These are phyloP conservation scores for Thelaira solivaga DNA, from an alignment of 2,888 invertebrate species.

Conservation along the genomic window DNA sequence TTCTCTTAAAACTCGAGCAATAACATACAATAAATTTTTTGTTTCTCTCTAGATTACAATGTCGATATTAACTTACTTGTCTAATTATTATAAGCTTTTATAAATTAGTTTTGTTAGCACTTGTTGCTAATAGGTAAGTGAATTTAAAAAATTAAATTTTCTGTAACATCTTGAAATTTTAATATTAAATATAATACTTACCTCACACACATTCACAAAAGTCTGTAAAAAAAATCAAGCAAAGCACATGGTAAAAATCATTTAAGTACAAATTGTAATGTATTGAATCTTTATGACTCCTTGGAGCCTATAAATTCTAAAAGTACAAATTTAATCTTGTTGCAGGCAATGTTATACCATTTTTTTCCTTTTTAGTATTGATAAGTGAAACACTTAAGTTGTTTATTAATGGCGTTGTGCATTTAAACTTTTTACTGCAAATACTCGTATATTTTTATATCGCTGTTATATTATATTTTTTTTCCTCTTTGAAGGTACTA, in stretches of 20 bases:
- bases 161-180: no score
- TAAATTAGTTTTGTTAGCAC: no score
- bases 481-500: constrained; percentile 67
- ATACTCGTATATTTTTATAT: background rate
- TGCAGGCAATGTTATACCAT: constrained; percentile 15
- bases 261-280: background rate
- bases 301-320: constrained; percentile 32
- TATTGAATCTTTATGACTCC: constrained; percentile 22
- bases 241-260: background rate
- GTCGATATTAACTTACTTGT: no score
- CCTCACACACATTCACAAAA: no score
- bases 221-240: no score
- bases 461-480: background rate
- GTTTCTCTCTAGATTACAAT: no score
- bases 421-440: background rate
- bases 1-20: no score
- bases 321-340: constrained; percentile 40
- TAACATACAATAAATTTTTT: no score
- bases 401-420: constrained; percentile 13
- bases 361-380: background rate
- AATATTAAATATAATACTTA: no score
- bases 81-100: no score
- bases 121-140: no score
- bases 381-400: constrained; percentile 2
- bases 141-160: no score